These are phyloP conservation scores for Patella depressa DNA, from an alignment of 2,888 invertebrate species.

Conservation along the genomic window DNA sequence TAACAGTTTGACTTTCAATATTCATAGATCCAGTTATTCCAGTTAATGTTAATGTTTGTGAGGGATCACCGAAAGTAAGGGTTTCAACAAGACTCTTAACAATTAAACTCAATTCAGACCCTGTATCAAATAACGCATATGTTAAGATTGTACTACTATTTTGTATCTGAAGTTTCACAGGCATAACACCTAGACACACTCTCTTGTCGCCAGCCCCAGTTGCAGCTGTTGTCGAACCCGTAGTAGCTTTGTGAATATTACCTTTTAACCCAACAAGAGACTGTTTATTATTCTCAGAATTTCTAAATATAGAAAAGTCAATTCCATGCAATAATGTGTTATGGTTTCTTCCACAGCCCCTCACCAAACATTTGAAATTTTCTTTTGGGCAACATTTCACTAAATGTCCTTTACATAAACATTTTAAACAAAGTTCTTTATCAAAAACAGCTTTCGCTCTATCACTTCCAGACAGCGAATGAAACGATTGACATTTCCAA, in stretches of 20 bases:
- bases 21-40: not conserved
- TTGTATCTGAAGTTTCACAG: not conserved
- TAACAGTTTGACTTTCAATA: not conserved
- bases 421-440: not conserved
- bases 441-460: not conserved
- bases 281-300: too few species aligned
- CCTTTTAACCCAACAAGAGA: too few species aligned
- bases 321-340: not conserved
- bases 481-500: too few species aligned
- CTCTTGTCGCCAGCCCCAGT: too few species aligned
- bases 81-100: not conserved
- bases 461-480: too few species aligned
- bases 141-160: not conserved
- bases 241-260: too few species aligned
- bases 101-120: conserved; percentile 1
- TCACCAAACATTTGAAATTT: not conserved
- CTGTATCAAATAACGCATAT: not conserved
- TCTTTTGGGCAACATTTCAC: not conserved
- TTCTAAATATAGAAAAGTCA: too few species aligned
- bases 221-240: too few species aligned
- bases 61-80: not conserved
- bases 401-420: not conserved
- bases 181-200: not conserved
- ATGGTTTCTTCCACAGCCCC: not conserved
- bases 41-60: conserved; percentile 1